phyloP scores from a whole-genome alignment of 2,797 vertebrate species.

The Fratercula arctica region DNA sequence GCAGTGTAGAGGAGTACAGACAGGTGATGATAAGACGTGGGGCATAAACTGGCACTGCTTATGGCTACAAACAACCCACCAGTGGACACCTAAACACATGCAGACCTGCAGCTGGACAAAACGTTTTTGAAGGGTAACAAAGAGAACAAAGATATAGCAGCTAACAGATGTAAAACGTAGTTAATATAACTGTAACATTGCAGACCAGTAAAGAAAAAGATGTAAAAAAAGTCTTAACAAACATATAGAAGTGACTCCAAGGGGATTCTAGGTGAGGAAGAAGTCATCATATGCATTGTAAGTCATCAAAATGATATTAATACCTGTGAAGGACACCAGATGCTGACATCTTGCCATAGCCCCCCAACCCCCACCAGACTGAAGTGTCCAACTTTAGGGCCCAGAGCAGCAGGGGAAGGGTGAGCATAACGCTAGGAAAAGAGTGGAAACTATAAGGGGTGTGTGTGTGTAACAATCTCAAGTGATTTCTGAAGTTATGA shows the following conservation, averaged over 20 bases:
- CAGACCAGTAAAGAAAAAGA: background rate
- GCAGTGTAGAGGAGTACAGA: background rate
- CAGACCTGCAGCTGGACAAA: background rate
- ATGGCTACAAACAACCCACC: background rate
- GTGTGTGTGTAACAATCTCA: background rate
- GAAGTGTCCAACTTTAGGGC: background rate
- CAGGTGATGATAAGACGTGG: background rate
- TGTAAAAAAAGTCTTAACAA: background rate
- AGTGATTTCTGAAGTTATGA: background rate
- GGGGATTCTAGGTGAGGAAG: background rate
- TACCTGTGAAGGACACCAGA: background rate
- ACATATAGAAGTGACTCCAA: background rate
- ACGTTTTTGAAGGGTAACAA: accelerated
- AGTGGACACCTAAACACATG: background rate
- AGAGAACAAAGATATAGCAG: background rate
- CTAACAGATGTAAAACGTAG: background rate
- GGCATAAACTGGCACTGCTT: background rate
- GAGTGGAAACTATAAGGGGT: background rate
- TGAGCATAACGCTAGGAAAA: background rate
- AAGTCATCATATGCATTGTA: background rate
- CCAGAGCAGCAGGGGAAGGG: background rate
- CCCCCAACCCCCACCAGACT: accelerated
- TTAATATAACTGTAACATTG: background rate
- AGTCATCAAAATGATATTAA: background rate
- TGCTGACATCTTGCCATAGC: background rate